A percentile compares a stretch with the other conserved stretches of the same genome.
These are phyloP conservation scores for Trichonephila clavata DNA, from an alignment of 1,140 invertebrate species.

Conservation along the genomic window DNA sequence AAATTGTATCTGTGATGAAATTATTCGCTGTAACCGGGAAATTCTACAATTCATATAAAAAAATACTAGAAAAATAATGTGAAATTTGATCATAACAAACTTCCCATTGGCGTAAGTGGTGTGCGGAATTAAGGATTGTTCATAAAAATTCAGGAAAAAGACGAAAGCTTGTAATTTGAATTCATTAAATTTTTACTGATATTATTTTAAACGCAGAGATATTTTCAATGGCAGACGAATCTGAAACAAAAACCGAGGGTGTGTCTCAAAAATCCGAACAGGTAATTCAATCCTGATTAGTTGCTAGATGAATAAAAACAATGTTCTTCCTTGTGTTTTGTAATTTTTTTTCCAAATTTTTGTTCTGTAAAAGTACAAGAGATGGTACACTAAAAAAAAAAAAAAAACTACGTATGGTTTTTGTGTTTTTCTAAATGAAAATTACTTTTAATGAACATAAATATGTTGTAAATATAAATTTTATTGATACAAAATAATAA, in stretches of 20 bases:
- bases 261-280: conserved; percentile 66
- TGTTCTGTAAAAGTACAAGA: no score
- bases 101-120: neutral
- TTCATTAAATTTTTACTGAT: neutral
- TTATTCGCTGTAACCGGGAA: no score
- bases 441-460: no score
- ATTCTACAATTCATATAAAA: neutral
- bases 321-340: no score
- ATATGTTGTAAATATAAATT: no score
- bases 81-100: neutral
- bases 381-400: no score
- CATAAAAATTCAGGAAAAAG: no score
- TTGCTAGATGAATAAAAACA: neutral
- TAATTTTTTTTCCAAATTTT: no score
- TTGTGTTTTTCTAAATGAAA: no score
- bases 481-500: no score
- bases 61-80: neutral
- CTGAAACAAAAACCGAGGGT: conserved; percentile 63
- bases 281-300: conserved; percentile 8
- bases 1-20: no score
- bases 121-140: neutral
- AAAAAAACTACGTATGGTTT: no score
- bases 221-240: conserved; percentile 48
- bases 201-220: neutral
- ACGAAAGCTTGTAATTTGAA: neutral